A percentile compares a stretch with the other conserved stretches of the same genome.
Evolutionary conservation across 2,113 vertebrate species (phyloP).

Genomic region (Otus sunia): DNA sequence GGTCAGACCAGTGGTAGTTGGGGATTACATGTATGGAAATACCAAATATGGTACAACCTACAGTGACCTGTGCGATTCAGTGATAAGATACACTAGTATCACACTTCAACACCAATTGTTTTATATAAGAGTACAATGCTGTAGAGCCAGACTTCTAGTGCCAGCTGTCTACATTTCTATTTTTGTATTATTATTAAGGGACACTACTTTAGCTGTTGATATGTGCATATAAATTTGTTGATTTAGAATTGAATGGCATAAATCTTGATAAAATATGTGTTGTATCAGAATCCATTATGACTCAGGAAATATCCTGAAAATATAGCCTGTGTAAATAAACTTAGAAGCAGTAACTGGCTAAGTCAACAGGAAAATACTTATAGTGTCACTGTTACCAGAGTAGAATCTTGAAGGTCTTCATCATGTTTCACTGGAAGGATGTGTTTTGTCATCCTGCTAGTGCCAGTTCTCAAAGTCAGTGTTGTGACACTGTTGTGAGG

Average conservation of each 20-base stretch:
- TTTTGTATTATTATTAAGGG: neutral
- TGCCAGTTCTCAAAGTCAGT: neutral
- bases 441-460: neutral
- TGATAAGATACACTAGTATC: neutral
- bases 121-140: neutral
- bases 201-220: neutral
- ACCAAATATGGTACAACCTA: neutral
- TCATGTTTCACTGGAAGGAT: neutral
- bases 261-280: neutral
- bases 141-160: neutral
- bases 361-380: neutral
- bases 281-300: neutral
- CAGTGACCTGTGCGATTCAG: neutral
- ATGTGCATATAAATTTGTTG: neutral
- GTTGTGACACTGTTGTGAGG: neutral
- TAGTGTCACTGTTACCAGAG: neutral
- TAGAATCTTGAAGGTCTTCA: neutral
- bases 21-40: neutral
- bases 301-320: neutral
- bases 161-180: neutral
- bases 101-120: neutral
- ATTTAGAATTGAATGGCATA: neutral
- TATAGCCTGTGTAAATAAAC: neutral
- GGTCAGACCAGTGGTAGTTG: neutral
- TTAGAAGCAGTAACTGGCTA: neutral